Evolutionary conservation across 1,140 invertebrate genomes (phyloP).

Genomic region (Trachymyrmex cornetzi): DNA sequence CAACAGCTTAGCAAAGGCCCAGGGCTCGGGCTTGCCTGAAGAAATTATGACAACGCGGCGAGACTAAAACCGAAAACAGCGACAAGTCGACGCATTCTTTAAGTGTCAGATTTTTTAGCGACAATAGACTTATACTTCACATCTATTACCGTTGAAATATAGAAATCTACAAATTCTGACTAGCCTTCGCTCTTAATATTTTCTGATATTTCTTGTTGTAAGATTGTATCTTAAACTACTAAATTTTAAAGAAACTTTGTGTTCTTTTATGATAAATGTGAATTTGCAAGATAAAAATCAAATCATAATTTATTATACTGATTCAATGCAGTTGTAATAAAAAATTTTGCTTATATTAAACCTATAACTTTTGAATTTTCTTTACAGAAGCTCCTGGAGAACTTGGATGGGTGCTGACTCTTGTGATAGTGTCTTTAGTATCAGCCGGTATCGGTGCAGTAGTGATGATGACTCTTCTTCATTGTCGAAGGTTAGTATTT

Average conservation of each 20-base stretch:
- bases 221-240: not conserved
- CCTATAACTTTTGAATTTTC: slow-evolving; percentile 14
- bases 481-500: slow-evolving; percentile 86
- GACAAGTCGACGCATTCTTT: slow-evolving; percentile 14
- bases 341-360: slow-evolving; percentile 18
- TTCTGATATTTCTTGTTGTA: not conserved
- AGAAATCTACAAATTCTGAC: not conserved
- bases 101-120: not conserved
- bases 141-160: not conserved
- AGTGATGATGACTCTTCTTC: slow-evolving; percentile 87
- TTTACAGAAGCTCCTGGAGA: slow-evolving; percentile 86
- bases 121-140: not conserved
- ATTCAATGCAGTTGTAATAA: not conserved
- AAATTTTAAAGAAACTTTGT: not conserved
- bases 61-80: not conserved
- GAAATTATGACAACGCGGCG: slow-evolving; percentile 32
- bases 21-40: not conserved
- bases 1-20: not conserved
- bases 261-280: not conserved
- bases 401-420: slow-evolving; percentile 87
- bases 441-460: slow-evolving; percentile 87
- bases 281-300: not conserved
- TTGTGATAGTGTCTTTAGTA: slow-evolving; percentile 87
- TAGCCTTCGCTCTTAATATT: not conserved
- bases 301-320: not conserved